Evolutionary conservation across 2,797 vertebrate genomes (phyloP), one percentile per base, ranked within the genome.

Genomic region (Thripadectes ignobilis): DNA sequence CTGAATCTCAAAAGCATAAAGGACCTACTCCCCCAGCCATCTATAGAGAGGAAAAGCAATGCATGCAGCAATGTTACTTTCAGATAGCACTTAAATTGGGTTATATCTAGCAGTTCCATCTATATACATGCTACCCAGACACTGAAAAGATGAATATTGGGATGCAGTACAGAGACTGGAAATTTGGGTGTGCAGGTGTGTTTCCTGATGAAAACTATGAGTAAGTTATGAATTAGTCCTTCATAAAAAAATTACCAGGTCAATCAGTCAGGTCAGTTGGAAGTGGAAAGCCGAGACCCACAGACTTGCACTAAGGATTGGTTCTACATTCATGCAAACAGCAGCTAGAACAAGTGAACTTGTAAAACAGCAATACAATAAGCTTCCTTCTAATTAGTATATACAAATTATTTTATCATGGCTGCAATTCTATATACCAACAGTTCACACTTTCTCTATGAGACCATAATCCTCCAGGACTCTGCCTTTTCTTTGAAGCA

Each of bases 261-360:
- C 14, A 29, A 1, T n/a, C 0, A 0, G 16, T 80, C 58, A 75
- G 8, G 9, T 58, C 62, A 36, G 14, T 9, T 45, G 41, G 14
- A 86, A 55, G 7, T 26, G 11, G 46, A 49, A 3, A 81, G 16
- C 15, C 8, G 6, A 77, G 29, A 30, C 7, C 1, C 36, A 15
- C 2, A 43, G 14, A 62, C 0, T 0, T 26, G 3, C 1, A 1
- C 6, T 45, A 24, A 65, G 21, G 15, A 71, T n/a, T 7, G 0
- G 23, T 38, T 45, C 24, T 61, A 21, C 4, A 0, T 43, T 82
- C 38, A 41, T 0, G 0, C 22, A 14, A 73, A 69, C 13, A 76
- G 67, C 62, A 91, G 55, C 3, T 30, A 74, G 21, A 69, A 55
- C 6, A 55, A 90, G 27, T 1, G 0, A 29, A 34, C 12, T 76